Base-by-base conservation (phyloP, 2,888 invertebrate species). In the Petrolisthes cinctipes region DNA sequence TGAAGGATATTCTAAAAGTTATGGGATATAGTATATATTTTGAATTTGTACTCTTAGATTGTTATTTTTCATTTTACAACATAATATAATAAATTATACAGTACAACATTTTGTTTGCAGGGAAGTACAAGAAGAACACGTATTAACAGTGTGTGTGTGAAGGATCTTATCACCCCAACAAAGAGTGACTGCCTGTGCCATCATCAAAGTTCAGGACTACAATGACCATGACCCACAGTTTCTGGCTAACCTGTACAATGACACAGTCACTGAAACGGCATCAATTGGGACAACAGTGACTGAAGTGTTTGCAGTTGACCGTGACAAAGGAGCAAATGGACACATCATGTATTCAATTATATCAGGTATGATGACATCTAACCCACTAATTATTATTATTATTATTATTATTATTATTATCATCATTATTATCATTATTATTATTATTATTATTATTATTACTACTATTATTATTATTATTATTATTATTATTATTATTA, bases 151-250 rank as follows among this genome's bases (percentile, higher is more conserved):
- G 96, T 98, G 76, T 96, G 97, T 95, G 98, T 97, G 66, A 95
- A 97, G 91, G 98, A 98, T 93, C 96, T 97, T 91, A 97, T 97
- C 6, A 96, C 97, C 11, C 97, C 96, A 20, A 96, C 97, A 0
- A 89, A 88, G 80, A 94, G 96, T 4, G 97, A 97, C 92, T 93
- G 97, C 97, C 14, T 95, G 97, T 91, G 96, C 98, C 7, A 93
- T 95, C 78, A 95, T 97, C 75, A 95, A 95, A 91, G 97, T 98
- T 71, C 95, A 95, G 92, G 97, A 97, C 92, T 94, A 95, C 85
- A 96, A 96, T 92, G 97, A 97, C 93, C 96, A 97, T 92, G 95
- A 96, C 9, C 97, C 97, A 0, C 94, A 94, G 82, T 98, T 98
- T 92, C 96, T 96, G 68, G 85, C 87, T 66, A 79, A n/a, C 51